These are phyloP conservation scores for Rotaria socialis DNA, from an alignment of 2,888 invertebrate species.

Conservation along the genomic window DNA sequence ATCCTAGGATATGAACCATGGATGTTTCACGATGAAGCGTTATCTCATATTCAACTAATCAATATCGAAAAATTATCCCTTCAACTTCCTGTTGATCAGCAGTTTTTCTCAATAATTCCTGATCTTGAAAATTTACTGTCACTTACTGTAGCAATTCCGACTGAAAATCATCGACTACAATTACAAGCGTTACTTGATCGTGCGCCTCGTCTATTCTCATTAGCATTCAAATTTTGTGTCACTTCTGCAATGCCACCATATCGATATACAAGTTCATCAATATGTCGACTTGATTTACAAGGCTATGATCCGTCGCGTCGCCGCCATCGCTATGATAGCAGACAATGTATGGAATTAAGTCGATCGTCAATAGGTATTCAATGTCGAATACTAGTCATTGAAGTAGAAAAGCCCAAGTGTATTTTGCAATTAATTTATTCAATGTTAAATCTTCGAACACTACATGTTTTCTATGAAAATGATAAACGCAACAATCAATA, in stretches of 20 bases:
- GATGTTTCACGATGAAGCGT: no score
- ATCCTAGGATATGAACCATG: no score
- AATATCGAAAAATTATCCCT: no score
- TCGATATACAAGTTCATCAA: neutral
- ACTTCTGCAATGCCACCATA: neutral
- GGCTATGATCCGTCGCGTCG: neutral
- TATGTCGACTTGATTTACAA: neutral
- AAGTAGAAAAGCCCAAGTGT: neutral
- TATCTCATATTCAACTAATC: no score
- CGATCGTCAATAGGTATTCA: neutral
- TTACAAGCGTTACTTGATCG: no score
- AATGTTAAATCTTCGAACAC: neutral
- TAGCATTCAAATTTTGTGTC: neutral
- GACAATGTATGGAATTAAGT: neutral
- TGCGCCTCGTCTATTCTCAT: neutral
- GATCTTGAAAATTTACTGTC: no score
- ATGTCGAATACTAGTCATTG: neutral
- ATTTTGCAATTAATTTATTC: neutral
- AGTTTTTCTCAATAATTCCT: no score
- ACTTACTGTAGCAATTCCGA: no score
- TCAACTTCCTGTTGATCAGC: no score
- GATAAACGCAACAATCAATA: neutral
- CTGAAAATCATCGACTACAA: no score
- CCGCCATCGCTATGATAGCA: neutral
- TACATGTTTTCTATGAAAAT: neutral